These are phyloP conservation scores for Galeruca laticollis DNA, from an alignment of 2,888 invertebrate genomes.

Conservation along the genomic window DNA sequence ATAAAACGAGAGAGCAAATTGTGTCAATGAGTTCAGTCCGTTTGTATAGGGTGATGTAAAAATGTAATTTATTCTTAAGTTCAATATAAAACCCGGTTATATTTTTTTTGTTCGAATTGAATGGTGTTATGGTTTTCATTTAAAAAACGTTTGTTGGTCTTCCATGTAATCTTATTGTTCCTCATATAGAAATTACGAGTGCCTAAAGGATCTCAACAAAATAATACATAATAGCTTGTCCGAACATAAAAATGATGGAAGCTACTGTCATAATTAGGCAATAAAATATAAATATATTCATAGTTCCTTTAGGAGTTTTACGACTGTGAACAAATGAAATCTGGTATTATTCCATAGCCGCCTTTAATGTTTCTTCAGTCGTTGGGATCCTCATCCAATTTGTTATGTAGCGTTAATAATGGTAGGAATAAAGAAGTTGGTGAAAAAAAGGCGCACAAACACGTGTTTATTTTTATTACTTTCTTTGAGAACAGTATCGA, in stretches of 20 bases:
- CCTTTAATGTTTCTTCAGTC: slow-evolving; percentile 39
- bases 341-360: slow-evolving; percentile 43
- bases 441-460: slow-evolving; percentile 49
- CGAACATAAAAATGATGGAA: slow-evolving; percentile 49
- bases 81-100: slow-evolving; percentile 2
- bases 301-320: slow-evolving; percentile 51
- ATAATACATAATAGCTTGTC: slow-evolving; percentile 50
- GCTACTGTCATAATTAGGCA: slow-evolving; percentile 54
- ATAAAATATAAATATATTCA: slow-evolving; percentile 53
- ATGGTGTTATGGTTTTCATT: slow-evolving; percentile 23
- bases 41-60: no score
- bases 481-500: slow-evolving; percentile 52
- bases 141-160: slow-evolving; percentile 33
- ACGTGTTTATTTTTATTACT: slow-evolving; percentile 55
- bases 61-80: not conserved
- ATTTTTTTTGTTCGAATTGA: not conserved
- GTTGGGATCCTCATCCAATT: slow-evolving; percentile 47
- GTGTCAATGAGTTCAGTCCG: no score
- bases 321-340: slow-evolving; percentile 46
- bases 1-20: no score
- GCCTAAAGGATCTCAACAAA: slow-evolving; percentile 45
- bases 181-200: slow-evolving; percentile 30
- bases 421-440: slow-evolving; percentile 42
- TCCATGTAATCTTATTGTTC: slow-evolving; percentile 33
- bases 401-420: slow-evolving; percentile 49